phyloP scores from a whole-genome alignment of 2,113 vertebrate genomes.

The Mixornis gularis region DNA sequence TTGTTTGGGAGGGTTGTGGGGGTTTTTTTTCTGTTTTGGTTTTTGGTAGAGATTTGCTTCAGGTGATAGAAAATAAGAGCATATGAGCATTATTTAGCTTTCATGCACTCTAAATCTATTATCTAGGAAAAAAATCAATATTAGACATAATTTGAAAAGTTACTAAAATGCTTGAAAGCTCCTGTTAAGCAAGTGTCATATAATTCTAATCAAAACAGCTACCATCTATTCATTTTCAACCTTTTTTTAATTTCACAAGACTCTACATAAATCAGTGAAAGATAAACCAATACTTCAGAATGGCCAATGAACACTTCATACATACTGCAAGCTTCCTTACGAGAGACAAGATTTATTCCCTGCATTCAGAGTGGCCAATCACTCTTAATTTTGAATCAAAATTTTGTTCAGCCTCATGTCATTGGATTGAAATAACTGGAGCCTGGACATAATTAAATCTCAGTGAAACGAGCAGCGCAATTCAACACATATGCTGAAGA shows the following conservation, averaged over 20 bases:
- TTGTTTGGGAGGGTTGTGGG: too few relatives aligned
- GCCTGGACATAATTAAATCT: neutral
- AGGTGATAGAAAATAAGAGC: neutral
- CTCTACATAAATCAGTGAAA: neutral
- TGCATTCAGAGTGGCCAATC: neutral
- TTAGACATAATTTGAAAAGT: neutral
- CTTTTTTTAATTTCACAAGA: neutral
- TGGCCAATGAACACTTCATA: neutral
- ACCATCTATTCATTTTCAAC: neutral
- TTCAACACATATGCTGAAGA: neutral
- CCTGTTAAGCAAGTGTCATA: neutral
- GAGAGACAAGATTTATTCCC: neutral
- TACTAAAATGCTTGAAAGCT: neutral
- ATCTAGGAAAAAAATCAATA: neutral
- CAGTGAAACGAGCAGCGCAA: neutral
- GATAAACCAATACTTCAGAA: neutral
- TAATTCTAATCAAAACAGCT: neutral
- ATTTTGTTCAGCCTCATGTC: neutral
- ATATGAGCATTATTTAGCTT: neutral
- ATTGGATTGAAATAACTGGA: neutral
- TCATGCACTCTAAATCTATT: neutral
- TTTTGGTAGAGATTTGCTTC: neutral
- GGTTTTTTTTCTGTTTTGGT: neutral
- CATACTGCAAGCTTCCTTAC: neutral
- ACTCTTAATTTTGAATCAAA: neutral